Percentiles rank a stretch among this genome's conserved stretches.
These are phyloP conservation scores for Hydrolagus affinis DNA, from an alignment of 2,113 vertebrate genomes.

Conservation along the genomic window DNA sequence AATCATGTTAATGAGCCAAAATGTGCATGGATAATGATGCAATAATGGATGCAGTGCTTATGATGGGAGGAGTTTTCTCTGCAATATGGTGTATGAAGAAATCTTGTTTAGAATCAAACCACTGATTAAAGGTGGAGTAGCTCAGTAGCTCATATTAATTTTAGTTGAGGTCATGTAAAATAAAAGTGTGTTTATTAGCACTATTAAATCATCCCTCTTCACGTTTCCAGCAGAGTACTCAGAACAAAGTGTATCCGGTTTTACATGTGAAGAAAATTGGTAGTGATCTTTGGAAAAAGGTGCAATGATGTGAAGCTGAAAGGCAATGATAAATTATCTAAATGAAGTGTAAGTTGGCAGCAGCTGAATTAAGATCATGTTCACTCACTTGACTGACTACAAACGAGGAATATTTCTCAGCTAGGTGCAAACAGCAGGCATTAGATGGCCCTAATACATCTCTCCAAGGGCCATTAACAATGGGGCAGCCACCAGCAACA, in stretches of 20 bases:
- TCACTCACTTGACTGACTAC: neutral
- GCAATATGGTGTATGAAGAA: neutral
- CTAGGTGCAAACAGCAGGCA: neutral
- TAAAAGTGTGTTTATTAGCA: neutral
- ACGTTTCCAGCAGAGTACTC: neutral
- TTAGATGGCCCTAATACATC: neutral
- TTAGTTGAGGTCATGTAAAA: neutral
- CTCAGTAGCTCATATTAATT: neutral
- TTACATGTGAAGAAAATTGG: neutral
- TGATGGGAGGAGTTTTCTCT: neutral
- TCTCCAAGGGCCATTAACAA: neutral
- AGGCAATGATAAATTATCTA: neutral
- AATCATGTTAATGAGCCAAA: neutral
- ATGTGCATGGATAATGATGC: no score
- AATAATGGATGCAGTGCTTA: neutral
- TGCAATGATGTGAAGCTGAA: constrained; percentile 11
- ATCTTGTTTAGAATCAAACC: neutral
- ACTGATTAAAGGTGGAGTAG: neutral
- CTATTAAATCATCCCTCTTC: neutral
- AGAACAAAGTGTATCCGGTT: neutral
- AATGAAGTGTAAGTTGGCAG: neutral
- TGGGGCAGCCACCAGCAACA: neutral
- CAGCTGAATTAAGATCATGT: neutral
- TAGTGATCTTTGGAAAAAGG: neutral
- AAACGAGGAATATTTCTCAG: neutral